Evolutionary conservation across 2,888 invertebrate genomes (phyloP).

Genomic region (Oscheius myriophilus): DNA sequence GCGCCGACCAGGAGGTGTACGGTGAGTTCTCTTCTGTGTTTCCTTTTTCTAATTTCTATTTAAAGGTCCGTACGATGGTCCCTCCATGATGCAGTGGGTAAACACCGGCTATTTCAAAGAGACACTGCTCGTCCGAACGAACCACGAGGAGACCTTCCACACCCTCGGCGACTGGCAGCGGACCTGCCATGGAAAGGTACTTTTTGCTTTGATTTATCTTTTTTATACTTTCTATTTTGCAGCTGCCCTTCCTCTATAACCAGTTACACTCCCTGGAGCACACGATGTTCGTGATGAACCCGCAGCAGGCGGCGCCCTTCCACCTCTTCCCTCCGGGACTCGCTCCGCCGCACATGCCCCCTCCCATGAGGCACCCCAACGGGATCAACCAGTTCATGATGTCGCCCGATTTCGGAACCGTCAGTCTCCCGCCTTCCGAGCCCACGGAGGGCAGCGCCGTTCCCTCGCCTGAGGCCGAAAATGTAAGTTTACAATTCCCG

Average conservation of each 20-base stretch:
- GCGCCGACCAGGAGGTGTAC: slow-evolving; percentile 20
- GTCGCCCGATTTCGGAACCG: slow-evolving; percentile 7
- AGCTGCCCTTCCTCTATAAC: slow-evolving; percentile 19
- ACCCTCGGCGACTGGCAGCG: slow-evolving; percentile 29
- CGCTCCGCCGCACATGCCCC: neutral
- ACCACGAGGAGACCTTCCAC: slow-evolving; percentile 24
- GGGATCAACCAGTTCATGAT: neutral
- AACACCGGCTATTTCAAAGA: slow-evolving; percentile 32
- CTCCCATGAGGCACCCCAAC: slow-evolving; percentile 1
- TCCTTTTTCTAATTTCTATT: neutral
- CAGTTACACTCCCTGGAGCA: slow-evolving; percentile 5
- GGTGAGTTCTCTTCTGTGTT: slow-evolving; percentile 4
- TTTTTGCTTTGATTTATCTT: neutral
- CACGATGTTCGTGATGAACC: neutral
- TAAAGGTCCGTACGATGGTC: slow-evolving; percentile 27
- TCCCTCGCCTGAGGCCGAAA: too few relatives aligned
- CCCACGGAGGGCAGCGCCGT: neutral
- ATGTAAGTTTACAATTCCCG: too few relatives aligned
- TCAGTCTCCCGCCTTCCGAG: neutral
- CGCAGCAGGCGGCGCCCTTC: neutral
- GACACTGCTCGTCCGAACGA: slow-evolving; percentile 19
- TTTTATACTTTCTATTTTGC: neutral
- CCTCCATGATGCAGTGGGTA: slow-evolving; percentile 27
- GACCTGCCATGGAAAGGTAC: slow-evolving; percentile 21
- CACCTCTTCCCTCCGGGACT: slow-evolving; percentile 18